Conservation (phyloP, 2,797 vertebrate genomes). For the Streptopelia turtur region DNA sequence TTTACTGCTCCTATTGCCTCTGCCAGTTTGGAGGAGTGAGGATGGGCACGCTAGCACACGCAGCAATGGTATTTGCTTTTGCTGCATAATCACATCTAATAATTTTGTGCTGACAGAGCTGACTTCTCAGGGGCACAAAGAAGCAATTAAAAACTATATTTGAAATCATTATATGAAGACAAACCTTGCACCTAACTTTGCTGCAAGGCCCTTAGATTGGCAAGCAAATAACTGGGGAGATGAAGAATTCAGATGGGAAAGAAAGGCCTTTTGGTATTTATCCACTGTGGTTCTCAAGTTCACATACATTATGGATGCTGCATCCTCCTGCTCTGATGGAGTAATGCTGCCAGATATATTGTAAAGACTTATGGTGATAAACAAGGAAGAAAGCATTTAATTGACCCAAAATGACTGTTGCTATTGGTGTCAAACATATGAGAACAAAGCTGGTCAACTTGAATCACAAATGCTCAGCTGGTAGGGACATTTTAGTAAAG, state of each 20-base stretch:
- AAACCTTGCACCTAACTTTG: background rate
- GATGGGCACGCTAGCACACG: background rate
- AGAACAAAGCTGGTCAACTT: constrained; percentile 42
- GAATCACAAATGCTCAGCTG: constrained; percentile 45
- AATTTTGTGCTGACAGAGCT: constrained; percentile 16
- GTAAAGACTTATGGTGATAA: constrained; percentile 42
- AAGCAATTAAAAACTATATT: constrained; percentile 39
- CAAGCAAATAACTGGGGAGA: background rate
- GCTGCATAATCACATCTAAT: background rate
- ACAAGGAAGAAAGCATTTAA: constrained; percentile 62
- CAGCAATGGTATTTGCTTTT: background rate
- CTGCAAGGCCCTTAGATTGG: background rate
- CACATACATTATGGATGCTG: constrained; percentile 40
- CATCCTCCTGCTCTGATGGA: constrained; percentile 2
- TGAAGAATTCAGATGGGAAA: background rate
- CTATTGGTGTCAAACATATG: constrained; percentile 24
- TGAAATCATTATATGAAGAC: background rate
- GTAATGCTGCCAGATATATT: constrained; percentile 43
- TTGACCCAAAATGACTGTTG: constrained; percentile 54
- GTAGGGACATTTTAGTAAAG: constrained; percentile 37
- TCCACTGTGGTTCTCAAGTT: background rate
- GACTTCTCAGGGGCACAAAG: background rate
- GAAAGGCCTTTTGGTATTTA: background rate
- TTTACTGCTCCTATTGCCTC: background rate
- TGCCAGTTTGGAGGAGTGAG: background rate